Base-by-base conservation (phyloP, 2,888 invertebrate species). In the Nasonovia ribisnigri region DNA sequence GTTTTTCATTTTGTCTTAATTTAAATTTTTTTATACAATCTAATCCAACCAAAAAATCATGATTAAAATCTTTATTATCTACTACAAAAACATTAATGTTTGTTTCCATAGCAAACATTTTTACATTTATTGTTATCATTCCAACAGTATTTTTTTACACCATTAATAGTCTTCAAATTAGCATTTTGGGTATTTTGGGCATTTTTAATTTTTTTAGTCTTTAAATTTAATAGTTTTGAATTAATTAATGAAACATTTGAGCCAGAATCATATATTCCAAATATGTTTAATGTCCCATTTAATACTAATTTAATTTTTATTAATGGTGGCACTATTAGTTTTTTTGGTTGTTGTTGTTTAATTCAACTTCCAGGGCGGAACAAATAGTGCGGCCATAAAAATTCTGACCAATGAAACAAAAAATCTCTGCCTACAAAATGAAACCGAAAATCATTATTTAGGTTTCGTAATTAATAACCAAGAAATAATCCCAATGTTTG, bases 11-110 rank as follows among this genome's bases (percentile, higher is more conserved):
- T 94, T 95, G 95, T 29, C 93, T 95, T 90, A 95, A 93, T 91
- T 94, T 94, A 54, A 95, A 95, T 88, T 95, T 94, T 89, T 93
- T 94, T 92, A 95, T 95, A 0, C 92, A 94, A 92, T 95, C 95
- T 93, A 95, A 92, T 86, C 95, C 95, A 8, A 95, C 91, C 26
- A 95, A 13, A 51, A 95, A 94, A 90, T 95, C 95, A 94, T 95
- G 95, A 60, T 88, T 88, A 88, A 92, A 88, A 88, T 88, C 77
- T n/a, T 88, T 46, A 29, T 29, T 92, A 48, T 92, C 67, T 67
- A 92, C 48, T 29, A 88, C 60, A 88, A 92, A 92, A 57, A 92
- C 92, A 84, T 60, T 36, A 84, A 92, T 84, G 42, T 84, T 54
- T 60, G 42, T 43, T 43, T 46, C 46, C n/a, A 92, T 57, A 60